Evolutionary conservation across 2,797 vertebrate genomes (phyloP).

Genomic region (Morus bassanus): DNA sequence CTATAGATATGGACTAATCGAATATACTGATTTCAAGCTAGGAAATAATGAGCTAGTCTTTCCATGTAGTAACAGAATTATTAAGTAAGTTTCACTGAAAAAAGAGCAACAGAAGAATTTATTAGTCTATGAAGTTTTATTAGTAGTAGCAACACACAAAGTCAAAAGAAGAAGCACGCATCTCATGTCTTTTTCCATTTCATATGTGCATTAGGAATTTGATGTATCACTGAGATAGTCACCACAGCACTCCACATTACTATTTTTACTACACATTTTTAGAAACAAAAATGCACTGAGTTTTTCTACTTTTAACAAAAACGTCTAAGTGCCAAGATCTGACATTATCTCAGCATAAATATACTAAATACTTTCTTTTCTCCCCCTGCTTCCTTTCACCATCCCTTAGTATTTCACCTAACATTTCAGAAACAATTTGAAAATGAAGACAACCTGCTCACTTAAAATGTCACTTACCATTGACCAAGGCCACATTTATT

Average conservation of each 20-base stretch:
- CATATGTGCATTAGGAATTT: not conserved
- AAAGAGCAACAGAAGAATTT: not conserved
- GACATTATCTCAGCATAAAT: not conserved
- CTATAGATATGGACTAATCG: not conserved
- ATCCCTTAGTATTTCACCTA: not conserved
- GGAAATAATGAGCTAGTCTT: not conserved
- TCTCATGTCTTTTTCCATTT: not conserved
- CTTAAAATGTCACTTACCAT: constrained; percentile 79
- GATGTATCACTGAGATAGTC: not conserved
- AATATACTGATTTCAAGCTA: not conserved
- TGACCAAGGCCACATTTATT: constrained; percentile 89
- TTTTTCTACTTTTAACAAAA: not conserved
- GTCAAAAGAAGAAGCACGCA: not conserved
- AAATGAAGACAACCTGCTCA: not conserved
- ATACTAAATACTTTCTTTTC: not conserved
- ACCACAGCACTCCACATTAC: not conserved
- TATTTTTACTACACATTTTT: not conserved
- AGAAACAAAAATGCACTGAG: not conserved
- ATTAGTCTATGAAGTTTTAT: not conserved
- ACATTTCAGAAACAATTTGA: not conserved
- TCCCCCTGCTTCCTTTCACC: not conserved
- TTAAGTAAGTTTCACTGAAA: not conserved
- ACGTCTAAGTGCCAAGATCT: not conserved
- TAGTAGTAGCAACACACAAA: not conserved
- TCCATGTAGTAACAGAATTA: not conserved